phyloP scores from a whole-genome alignment of 64 coral and sea anemone genomes.

The Actinia tenebrosa region DNA sequence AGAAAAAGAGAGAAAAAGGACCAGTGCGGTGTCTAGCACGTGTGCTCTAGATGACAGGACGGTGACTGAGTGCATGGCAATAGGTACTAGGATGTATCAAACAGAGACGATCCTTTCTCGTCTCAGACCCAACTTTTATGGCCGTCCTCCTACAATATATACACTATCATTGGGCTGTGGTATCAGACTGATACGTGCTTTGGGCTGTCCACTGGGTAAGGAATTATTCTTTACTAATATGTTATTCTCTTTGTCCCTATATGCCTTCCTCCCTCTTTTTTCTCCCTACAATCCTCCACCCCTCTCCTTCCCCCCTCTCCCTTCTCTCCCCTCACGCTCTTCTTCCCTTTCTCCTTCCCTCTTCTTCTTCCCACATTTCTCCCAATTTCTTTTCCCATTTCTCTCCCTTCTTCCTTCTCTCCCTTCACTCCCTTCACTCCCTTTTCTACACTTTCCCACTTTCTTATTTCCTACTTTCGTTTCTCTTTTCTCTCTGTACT shows the following conservation, averaged over 20 bases:
- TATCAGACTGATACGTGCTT: constrained; percentile 52
- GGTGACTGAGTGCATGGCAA: constrained; percentile 67
- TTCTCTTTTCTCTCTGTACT: too few relatives aligned
- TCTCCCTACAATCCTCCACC: too few relatives aligned
- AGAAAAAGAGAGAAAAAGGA: constrained; percentile 28
- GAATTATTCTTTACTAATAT: neutral
- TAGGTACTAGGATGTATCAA: constrained; percentile 67
- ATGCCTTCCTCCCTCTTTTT: too few relatives aligned
- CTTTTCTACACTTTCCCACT: too few relatives aligned
- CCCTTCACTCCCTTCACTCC: too few relatives aligned
- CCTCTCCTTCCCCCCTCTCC: too few relatives aligned
- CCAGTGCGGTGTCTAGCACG: constrained; percentile 35
- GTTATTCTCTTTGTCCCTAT: too few relatives aligned
- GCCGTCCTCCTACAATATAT: constrained; percentile 59
- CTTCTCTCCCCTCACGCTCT: neutral
- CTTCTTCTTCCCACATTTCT: neutral
- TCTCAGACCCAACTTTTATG: constrained; percentile 80
- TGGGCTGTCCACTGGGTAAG: constrained; percentile 85
- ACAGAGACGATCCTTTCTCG: constrained; percentile 74
- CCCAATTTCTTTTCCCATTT: neutral
- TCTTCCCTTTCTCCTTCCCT: neutral
- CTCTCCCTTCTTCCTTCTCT: too few relatives aligned
- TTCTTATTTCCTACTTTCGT: too few relatives aligned
- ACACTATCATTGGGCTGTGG: constrained; percentile 65
- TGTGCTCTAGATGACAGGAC: constrained; percentile 68